phyloP scores from a whole-genome alignment of 2,113 vertebrate species.

The Redunca redunca region DNA sequence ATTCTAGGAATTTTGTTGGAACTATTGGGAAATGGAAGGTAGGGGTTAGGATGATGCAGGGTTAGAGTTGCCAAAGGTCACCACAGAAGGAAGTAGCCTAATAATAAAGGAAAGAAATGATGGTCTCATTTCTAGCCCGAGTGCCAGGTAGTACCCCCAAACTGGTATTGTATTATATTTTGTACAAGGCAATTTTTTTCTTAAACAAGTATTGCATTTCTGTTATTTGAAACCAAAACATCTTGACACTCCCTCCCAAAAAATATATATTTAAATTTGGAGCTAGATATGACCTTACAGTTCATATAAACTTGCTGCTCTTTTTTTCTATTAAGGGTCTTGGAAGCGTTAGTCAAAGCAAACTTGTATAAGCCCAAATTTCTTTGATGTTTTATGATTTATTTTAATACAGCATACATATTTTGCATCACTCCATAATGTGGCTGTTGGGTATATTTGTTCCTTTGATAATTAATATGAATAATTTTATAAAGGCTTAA shows the following conservation, averaged over 20 bases:
- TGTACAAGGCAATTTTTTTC: not conserved
- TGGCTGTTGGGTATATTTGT: not conserved
- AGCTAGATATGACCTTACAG: not conserved
- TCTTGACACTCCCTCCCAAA: not conserved
- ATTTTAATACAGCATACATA: not conserved
- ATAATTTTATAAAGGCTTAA: not conserved
- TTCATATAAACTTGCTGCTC: not conserved
- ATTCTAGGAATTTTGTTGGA: not conserved
- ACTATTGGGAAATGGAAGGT: not conserved
- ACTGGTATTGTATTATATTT: not conserved
- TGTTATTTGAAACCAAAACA: not conserved
- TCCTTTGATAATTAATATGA: slow-evolving; percentile 1
- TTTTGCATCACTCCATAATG: not conserved
- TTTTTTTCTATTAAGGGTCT: not conserved
- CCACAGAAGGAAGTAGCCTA: not conserved
- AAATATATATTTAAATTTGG: not conserved
- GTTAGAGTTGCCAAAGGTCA: not conserved
- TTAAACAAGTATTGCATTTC: not conserved
- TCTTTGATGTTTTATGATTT: not conserved
- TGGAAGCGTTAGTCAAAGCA: not conserved
- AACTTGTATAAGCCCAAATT: not conserved
- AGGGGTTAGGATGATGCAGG: not conserved
- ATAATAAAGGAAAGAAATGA: not conserved
- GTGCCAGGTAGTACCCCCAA: not conserved
- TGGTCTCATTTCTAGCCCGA: not conserved